phyloP scores from a whole-genome alignment of 2,797 vertebrate genomes.

The Spinus pinus region DNA sequence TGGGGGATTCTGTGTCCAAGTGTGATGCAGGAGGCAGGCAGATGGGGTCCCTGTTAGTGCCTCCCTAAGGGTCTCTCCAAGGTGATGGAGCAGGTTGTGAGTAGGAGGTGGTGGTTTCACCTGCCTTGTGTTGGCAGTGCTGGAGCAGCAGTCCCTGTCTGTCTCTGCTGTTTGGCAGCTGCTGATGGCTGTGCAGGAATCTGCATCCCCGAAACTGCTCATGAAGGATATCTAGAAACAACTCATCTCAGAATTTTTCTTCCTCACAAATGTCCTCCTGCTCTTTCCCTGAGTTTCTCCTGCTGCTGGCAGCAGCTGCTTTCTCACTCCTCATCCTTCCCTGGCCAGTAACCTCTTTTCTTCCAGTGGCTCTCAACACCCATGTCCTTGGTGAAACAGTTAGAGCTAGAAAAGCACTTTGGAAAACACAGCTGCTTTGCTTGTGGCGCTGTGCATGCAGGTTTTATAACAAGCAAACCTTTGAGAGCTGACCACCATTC shows the following conservation, averaged over 20 bases:
- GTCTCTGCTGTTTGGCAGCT: background rate
- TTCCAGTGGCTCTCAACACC: background rate
- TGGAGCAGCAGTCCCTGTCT: background rate
- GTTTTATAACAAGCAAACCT: background rate
- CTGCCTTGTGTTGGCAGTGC: background rate
- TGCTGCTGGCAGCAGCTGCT: background rate
- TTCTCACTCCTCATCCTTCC: background rate
- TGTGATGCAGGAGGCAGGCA: background rate
- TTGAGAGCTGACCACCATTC: background rate
- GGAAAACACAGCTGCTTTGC: background rate
- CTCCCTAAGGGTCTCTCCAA: background rate
- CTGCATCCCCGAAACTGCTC: conserved; percentile 39
- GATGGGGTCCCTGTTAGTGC: background rate
- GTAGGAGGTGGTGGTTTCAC: background rate
- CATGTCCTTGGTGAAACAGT: background rate
- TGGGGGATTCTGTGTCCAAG: background rate
- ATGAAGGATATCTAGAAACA: conserved; percentile 72
- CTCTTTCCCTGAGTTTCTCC: background rate
- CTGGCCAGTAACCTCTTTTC: background rate
- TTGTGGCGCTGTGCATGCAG: background rate
- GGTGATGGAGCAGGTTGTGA: background rate
- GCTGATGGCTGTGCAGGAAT: background rate
- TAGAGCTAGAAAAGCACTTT: background rate
- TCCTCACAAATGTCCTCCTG: background rate
- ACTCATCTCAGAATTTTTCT: conserved; percentile 55